Evolutionary conservation across 2,888 invertebrate species (phyloP), one percentile per base, ranked within the genome.

Genomic region (Petrolisthes manimaculis): DNA sequence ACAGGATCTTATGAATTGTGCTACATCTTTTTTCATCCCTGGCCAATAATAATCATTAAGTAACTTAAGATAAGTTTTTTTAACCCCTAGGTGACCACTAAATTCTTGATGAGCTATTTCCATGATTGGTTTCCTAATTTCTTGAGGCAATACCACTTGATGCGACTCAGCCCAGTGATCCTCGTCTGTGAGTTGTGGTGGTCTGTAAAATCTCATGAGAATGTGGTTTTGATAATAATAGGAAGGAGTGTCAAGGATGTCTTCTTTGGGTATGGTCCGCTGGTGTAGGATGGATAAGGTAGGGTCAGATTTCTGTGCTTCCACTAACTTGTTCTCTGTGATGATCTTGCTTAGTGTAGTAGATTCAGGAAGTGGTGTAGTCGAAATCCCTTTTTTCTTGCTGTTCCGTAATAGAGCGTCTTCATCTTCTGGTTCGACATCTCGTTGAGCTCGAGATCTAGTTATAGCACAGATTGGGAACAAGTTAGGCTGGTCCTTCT

Each of bases 1-100:
- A n/a, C n/a, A n/a, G n/a, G n/a, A n/a, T n/a, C n/a, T n/a, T n/a
- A n/a, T n/a, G n/a, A n/a, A n/a, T n/a, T n/a, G n/a, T n/a, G n/a
- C n/a, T n/a, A n/a, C n/a, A n/a, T n/a, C n/a, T n/a, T n/a, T n/a
- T n/a, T n/a, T n/a, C n/a, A n/a, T n/a, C n/a, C n/a, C n/a, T n/a
- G n/a, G n/a, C n/a, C n/a, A n/a, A n/a, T n/a, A n/a, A n/a, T n/a
- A n/a, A n/a, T n/a, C n/a, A n/a, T n/a, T n/a, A n/a, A n/a, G n/a
- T n/a, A n/a, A n/a, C n/a, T n/a, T n/a, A n/a, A n/a, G 53, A 37
- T 78, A 78, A n/a, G 78, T 78, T n/a, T 78, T 78, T 78, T 54
- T 78, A 78, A 78, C n/a, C 5, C 4, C 78, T n/a, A 78, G n/a
- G n/a, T 78, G 78, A 53, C 78, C 37, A 53, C 51, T 51, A 53